Evolutionary conservation across 2,888 invertebrate species (phyloP).

Genomic region (Drosophila vallismaia): DNA sequence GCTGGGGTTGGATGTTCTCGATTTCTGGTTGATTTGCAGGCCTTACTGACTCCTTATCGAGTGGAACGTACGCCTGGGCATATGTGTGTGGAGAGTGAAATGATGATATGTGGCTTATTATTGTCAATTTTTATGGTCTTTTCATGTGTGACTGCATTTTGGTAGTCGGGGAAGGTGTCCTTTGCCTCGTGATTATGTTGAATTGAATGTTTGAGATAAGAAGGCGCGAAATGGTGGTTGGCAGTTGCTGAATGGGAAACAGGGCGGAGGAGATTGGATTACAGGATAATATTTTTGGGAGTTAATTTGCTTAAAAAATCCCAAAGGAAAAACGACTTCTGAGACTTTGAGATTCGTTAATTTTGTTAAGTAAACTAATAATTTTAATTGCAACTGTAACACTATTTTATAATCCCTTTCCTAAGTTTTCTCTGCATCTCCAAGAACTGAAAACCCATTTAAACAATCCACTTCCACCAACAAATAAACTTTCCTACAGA

Average conservation of each 20-base stretch:
- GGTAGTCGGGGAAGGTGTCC: slow-evolving; percentile 6
- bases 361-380: neutral
- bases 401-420: neutral
- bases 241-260: neutral
- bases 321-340: neutral
- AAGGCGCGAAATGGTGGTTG: slow-evolving; percentile 14
- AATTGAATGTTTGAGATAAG: slow-evolving; percentile 46
- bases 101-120: slow-evolving; percentile 49
- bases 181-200: slow-evolving; percentile 5
- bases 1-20: slow-evolving; percentile 36
- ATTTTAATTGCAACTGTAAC: neutral
- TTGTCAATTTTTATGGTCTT: slow-evolving; percentile 56
- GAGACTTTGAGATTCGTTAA: neutral
- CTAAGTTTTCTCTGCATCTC: neutral
- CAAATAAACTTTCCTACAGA: slow-evolving; percentile 52
- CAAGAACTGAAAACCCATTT: slow-evolving; percentile 13
- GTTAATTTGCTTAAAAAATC: slow-evolving; percentile 14
- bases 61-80: slow-evolving; percentile 37
- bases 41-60: slow-evolving; percentile 50
- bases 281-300: slow-evolving; percentile 1
- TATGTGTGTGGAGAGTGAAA: slow-evolving; percentile 24
- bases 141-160: slow-evolving; percentile 53
- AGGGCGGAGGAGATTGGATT: slow-evolving; percentile 16
- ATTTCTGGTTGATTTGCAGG: slow-evolving; percentile 61
- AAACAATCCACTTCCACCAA: slow-evolving; percentile 23